These are phyloP conservation scores for Norana najaformis DNA, from an alignment of 2,888 invertebrate species.

Conservation along the genomic window DNA sequence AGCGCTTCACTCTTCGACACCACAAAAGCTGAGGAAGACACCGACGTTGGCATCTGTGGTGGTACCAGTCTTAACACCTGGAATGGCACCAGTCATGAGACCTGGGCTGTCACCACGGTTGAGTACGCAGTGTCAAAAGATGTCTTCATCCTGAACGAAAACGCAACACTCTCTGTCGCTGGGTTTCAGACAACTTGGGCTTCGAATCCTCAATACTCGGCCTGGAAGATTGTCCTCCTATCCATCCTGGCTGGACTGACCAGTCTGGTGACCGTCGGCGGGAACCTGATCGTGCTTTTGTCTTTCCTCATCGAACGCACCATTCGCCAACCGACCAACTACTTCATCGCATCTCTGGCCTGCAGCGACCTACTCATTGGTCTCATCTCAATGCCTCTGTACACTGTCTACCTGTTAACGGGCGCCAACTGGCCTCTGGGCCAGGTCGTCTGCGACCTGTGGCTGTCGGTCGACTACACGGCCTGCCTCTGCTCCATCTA, in stretches of 20 bases:
- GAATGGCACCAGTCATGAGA: background rate
- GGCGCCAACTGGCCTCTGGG: background rate
- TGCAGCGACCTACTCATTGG: slow-evolving; percentile 94
- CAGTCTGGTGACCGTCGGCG: slow-evolving; percentile 85
- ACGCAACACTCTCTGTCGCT: background rate
- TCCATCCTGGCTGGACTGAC: slow-evolving; percentile 83
- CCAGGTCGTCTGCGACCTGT: background rate
- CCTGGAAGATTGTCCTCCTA: slow-evolving; percentile 87
- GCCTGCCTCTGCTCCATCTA: background rate
- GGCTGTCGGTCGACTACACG: slow-evolving; percentile 7
- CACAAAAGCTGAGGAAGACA: background rate
- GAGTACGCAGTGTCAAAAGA: background rate
- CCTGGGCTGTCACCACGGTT: background rate
- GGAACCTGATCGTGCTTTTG: slow-evolving; percentile 90
- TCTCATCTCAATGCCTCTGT: background rate
- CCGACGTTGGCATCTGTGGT: background rate
- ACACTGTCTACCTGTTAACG: background rate
- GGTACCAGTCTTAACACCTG: background rate
- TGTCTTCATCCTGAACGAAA: background rate
- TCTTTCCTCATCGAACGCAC: slow-evolving; percentile 92
- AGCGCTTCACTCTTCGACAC: background rate
- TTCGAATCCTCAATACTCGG: background rate
- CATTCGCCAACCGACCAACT: slow-evolving; percentile 88
- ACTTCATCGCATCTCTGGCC: slow-evolving; percentile 94
- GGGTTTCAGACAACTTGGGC: background rate